Conservation (phyloP, 2,888 invertebrate species). For the Sesia apiformis region DNA sequence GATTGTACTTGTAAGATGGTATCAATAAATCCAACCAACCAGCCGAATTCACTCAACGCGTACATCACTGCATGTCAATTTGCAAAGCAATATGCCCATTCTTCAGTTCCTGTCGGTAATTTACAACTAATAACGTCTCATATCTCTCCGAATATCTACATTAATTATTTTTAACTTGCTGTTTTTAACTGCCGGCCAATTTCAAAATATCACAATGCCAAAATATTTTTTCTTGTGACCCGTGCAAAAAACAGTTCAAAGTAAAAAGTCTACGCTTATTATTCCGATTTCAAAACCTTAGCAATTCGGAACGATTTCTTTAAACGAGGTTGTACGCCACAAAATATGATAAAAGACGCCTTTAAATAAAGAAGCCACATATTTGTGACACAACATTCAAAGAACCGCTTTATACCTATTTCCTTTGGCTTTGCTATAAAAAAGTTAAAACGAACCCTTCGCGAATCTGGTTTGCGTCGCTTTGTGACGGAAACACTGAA, state of each 20-base stretch:
- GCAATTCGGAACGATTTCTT: slow-evolving; percentile 9
- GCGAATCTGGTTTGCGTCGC: slow-evolving; percentile 20
- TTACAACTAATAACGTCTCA: too few relatives aligned
- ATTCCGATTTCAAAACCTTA: slow-evolving; percentile 37
- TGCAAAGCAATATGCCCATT: too few relatives aligned
- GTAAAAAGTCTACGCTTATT: slow-evolving; percentile 9
- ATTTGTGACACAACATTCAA: slow-evolving; percentile 24
- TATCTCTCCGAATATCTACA: too few relatives aligned
- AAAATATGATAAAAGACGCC: neutral
- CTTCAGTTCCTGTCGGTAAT: too few relatives aligned
- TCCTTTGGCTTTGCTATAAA: slow-evolving; percentile 8
- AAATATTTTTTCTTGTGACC: too few relatives aligned
- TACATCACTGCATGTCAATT: too few relatives aligned
- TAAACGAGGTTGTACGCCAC: neutral
- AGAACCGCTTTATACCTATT: slow-evolving; percentile 23
- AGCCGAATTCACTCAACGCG: too few relatives aligned
- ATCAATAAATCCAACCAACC: too few relatives aligned
- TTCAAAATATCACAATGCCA: too few relatives aligned
- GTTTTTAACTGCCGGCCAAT: too few relatives aligned
- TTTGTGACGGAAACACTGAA: slow-evolving; percentile 28
- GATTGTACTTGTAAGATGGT: too few relatives aligned
- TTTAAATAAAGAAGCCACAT: slow-evolving; percentile 27
- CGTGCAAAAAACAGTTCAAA: neutral
- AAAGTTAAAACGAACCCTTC: slow-evolving; percentile 17
- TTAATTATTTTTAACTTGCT: too few relatives aligned